phyloP scores from a whole-genome alignment of 2,113 vertebrate genomes.

The Eonycteris spelaea region DNA sequence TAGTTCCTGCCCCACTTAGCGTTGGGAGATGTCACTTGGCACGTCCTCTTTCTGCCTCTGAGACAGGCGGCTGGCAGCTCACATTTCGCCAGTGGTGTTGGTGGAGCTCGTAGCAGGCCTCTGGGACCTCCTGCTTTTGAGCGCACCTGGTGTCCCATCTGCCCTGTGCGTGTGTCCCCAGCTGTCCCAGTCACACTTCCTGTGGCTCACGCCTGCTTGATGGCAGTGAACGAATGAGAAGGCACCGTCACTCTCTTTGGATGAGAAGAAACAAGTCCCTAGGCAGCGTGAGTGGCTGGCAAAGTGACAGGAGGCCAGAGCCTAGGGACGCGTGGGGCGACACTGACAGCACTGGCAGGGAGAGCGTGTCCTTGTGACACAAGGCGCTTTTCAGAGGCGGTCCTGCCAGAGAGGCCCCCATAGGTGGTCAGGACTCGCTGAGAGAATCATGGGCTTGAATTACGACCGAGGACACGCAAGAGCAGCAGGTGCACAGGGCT shows the following conservation, averaged over 20 bases:
- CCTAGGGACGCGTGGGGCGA: neutral
- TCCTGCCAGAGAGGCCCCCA: neutral
- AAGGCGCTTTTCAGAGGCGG: neutral
- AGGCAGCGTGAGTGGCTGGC: neutral
- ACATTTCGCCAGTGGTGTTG: neutral
- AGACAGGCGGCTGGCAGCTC: rapidly evolving
- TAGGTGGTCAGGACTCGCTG: neutral
- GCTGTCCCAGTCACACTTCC: neutral
- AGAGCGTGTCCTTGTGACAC: no score
- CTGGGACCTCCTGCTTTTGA: neutral
- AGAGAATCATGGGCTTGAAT: neutral
- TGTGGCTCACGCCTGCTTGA: no score
- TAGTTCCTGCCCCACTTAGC: no score
- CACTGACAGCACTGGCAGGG: neutral
- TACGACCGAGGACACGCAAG: neutral
- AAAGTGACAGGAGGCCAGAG: neutral
- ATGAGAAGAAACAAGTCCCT: neutral
- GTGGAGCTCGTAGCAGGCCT: neutral
- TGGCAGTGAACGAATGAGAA: rapidly evolving
- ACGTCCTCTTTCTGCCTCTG: neutral
- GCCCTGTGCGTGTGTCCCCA: rapidly evolving
- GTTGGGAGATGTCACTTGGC: neutral
- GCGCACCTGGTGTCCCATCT: neutral
- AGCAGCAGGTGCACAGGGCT: neutral
- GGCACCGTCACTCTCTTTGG: neutral